Conservation (phyloP, 2,797 vertebrate genomes). For the Leucoraja ocellata region DNA sequence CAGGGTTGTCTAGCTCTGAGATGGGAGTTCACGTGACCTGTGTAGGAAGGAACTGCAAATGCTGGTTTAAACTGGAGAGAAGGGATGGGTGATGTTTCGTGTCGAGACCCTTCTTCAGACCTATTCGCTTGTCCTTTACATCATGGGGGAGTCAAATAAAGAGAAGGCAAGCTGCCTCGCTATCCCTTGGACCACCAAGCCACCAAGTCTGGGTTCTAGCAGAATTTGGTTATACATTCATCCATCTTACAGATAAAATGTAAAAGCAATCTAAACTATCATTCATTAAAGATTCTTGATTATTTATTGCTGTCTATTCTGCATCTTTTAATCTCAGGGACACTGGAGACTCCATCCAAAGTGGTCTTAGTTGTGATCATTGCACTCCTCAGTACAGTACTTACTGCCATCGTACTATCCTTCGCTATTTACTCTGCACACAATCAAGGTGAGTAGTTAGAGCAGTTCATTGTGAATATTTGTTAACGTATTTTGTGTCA, state of each 20-base stretch:
- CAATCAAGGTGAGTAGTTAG: conserved; percentile 5
- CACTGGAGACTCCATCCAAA: neutral
- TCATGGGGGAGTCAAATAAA: neutral
- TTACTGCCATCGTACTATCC: neutral
- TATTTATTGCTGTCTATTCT: neutral
- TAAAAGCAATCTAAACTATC: neutral
- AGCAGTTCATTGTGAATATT: neutral
- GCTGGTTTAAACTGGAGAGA: too few species aligned
- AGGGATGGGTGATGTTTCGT: too few species aligned
- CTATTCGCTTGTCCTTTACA: too few species aligned
- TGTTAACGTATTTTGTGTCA: neutral
- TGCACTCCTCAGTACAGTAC: neutral
- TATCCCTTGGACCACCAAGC: neutral
- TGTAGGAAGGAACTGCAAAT: too few species aligned
- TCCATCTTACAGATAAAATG: neutral
- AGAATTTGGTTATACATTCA: neutral
- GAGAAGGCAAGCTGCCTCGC: neutral
- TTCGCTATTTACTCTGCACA: neutral
- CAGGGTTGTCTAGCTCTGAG: too few species aligned
- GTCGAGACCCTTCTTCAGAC: too few species aligned
- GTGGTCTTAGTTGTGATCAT: neutral
- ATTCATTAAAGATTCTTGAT: neutral
- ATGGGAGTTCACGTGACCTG: too few species aligned
- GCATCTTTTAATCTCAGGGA: neutral
- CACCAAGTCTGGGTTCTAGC: neutral